A percentile compares a stretch with the other conserved stretches of the same genome.
These are phyloP conservation scores for Paradisaea rubra DNA, from an alignment of 2,113 vertebrate species.

Conservation along the genomic window DNA sequence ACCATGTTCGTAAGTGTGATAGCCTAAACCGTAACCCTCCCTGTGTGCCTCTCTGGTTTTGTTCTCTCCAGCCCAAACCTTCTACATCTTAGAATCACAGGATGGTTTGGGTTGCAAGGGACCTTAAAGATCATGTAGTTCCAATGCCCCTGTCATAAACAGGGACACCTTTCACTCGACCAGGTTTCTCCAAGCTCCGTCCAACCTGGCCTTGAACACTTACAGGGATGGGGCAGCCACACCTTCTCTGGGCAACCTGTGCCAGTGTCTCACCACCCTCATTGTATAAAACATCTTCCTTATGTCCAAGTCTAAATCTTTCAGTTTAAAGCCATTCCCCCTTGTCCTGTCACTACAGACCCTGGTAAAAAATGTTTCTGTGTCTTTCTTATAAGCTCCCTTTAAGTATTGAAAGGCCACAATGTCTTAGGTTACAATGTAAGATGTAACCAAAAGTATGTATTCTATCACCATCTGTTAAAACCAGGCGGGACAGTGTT, in stretches of 20 bases:
- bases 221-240: background rate
- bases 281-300: background rate
- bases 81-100: background rate
- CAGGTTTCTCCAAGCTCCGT: background rate
- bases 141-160: background rate
- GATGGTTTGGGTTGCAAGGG: background rate
- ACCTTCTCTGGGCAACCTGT: background rate
- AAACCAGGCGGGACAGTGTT: too few relatives aligned
- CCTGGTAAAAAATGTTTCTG: background rate
- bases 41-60: background rate
- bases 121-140: background rate
- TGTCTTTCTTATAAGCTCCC: background rate
- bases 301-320: background rate
- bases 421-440: too few relatives aligned
- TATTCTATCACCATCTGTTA: too few relatives aligned
- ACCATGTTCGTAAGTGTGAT: slow-evolving; percentile 84
- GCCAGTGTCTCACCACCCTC: background rate
- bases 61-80: background rate
- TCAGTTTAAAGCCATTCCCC: background rate
- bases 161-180: background rate
- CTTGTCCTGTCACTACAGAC: background rate
- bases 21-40: background rate
- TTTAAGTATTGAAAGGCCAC: background rate
- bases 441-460: too few relatives aligned
- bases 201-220: background rate